Evolutionary conservation across 2,888 invertebrate species (phyloP).

Genomic region (Caenorhabditis sp.): DNA sequence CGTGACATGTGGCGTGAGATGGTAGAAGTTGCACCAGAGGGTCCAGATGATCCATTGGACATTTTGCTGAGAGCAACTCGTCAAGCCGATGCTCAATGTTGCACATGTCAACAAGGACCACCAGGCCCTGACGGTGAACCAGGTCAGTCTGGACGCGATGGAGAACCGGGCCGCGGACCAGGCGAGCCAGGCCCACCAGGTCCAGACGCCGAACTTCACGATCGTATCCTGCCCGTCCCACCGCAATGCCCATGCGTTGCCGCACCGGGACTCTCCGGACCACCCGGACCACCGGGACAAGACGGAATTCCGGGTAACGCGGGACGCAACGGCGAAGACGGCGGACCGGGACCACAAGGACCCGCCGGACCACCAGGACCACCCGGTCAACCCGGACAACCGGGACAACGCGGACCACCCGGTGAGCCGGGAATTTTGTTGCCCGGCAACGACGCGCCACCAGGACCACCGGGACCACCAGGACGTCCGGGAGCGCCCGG

Average conservation of each 20-base stretch:
- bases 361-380: conserved; percentile 64
- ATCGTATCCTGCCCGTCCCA: conserved; percentile 68
- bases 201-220: conserved; percentile 68
- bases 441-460: conserved; percentile 55
- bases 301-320: conserved; percentile 64
- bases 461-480: conserved; percentile 61
- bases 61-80: conserved; percentile 63
- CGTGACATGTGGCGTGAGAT: conserved; percentile 70
- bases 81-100: conserved; percentile 67
- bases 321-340: conserved; percentile 60
- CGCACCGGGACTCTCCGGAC: conserved; percentile 80
- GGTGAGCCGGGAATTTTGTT: conserved; percentile 57
- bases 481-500: conserved; percentile 61
- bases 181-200: conserved; percentile 65
- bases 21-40: conserved; percentile 67
- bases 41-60: conserved; percentile 53
- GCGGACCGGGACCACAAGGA: conserved; percentile 61
- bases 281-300: conserved; percentile 67
- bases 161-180: conserved; percentile 64
- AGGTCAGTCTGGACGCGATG: conserved; percentile 57
- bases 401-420: conserved; percentile 57
- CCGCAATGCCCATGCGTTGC: conserved; percentile 68
- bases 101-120: conserved; percentile 68
- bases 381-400: conserved; percentile 61
- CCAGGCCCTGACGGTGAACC: conserved; percentile 63